Base-by-base conservation (phyloP, 2,888 invertebrate genomes). In the Rotaria macrura region DNA sequence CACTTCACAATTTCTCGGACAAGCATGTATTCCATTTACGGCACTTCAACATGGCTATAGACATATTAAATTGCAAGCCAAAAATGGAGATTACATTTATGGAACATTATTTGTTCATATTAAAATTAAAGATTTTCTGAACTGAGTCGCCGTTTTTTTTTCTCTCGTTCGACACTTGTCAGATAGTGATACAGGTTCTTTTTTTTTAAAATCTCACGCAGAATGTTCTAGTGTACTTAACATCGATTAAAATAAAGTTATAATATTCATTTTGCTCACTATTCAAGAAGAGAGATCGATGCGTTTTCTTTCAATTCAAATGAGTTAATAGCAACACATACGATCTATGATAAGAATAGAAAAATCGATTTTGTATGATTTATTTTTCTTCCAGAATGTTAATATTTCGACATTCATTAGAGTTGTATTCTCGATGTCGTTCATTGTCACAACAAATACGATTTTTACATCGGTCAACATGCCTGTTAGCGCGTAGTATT, bases 1-100 rank as follows among this genome's bases (percentile, higher is more conserved):
- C 3, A n/a, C 12, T n/a, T 84, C 84, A 5, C 29, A 47, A 20
- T 92, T 89, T 84, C 29, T 86, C 29, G 86, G 86, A 6, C 34
- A 49, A 54, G 65, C 65, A 17, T 74, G 79, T 25, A 40, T 84
- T 49, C 84, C 79, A n/a, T 86, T 86, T 84, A 47, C 72, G 52
- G 74, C 55, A 34, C 40, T 86, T 14, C 52, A 57, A 84, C 5
- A 55, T 4, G 86, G 86, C 14, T 86, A 86, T 57, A 72, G 86
- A 43, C 86, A 86, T 57, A n/a, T 86, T 34, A 29, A 40, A 43
- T 85, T 86, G 17, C 23, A 79, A 43, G 40, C 43, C 3, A 79
- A 79, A 79, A 20, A 79, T 79, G 79, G 79, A 4, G 79, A 79
- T 43, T 79, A 79, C 9, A 79, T 79, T n/a, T 17, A 14, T n/a